A percentile compares a stretch with the other conserved stretches of the same genome.
Evolutionary conservation across 2,888 invertebrate species (phyloP).

Genomic region (Rhingia rostrata): DNA sequence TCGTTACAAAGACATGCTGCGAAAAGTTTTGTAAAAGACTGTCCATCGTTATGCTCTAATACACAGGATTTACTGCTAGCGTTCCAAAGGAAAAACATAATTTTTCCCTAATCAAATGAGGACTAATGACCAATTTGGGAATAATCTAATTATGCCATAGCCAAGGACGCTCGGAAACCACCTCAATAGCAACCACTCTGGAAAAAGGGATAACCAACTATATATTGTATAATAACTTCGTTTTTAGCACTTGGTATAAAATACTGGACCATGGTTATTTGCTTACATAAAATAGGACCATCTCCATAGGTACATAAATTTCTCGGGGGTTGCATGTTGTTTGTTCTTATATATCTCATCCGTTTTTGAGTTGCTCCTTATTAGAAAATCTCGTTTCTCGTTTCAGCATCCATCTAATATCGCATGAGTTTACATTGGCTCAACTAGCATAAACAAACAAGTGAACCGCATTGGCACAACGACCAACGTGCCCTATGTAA

Average conservation of each 20-base stretch:
- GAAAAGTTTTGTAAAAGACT: not conserved
- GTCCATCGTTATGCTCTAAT: slow-evolving; percentile 28
- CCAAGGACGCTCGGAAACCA: not conserved
- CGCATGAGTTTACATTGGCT: slow-evolving; percentile 44
- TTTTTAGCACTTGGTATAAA: slow-evolving; percentile 25
- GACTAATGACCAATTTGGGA: slow-evolving; percentile 60
- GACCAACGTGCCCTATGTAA: slow-evolving; percentile 29
- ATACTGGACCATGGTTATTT: slow-evolving; percentile 29
- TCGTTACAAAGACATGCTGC: slow-evolving; percentile 5
- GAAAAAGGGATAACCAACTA: not conserved
- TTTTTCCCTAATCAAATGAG: slow-evolving; percentile 53
- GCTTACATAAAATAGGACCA: slow-evolving; percentile 26
- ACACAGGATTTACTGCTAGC: slow-evolving; percentile 29
- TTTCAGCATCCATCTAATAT: slow-evolving; percentile 33
- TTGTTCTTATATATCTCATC: not conserved
- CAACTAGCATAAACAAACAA: slow-evolving; percentile 10
- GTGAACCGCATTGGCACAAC: not conserved
- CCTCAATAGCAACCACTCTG: no score
- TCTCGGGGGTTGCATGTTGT: slow-evolving; percentile 1
- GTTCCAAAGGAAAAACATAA: slow-evolving; percentile 28
- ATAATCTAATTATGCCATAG: slow-evolving; percentile 51
- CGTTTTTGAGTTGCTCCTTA: not conserved
- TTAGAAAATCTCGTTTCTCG: slow-evolving; percentile 41
- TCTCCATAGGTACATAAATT: slow-evolving; percentile 20
- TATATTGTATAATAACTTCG: slow-evolving; percentile 23